A percentile compares a stretch with the other conserved stretches of the same genome.
phyloP scores from a whole-genome alignment of 2,888 invertebrate species.

The Ferrisia virgata region DNA sequence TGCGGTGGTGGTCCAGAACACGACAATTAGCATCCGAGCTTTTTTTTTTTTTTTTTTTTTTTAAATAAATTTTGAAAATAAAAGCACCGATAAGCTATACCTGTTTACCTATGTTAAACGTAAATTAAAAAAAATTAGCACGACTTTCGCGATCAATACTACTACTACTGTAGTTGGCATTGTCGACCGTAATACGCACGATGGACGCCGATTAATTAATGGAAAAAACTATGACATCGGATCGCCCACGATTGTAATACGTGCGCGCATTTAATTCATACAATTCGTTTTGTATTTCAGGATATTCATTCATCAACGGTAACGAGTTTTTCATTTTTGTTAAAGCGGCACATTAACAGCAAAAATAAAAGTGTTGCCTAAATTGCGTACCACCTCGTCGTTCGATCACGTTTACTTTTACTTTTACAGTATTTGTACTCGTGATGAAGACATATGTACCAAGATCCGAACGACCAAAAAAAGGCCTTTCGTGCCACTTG shows the following conservation, averaged over 20 bases:
- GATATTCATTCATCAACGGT: conserved; percentile 30
- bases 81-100: not conserved
- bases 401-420: no score
- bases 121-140: not conserved
- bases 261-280: not conserved
- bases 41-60: not conserved
- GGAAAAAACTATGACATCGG: conserved; percentile 10
- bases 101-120: not conserved
- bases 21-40: no score
- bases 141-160: not conserved
- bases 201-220: conserved; percentile 11
- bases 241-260: conserved; percentile 23
- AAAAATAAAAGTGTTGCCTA: not conserved
- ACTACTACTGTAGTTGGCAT: not conserved
- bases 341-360: not conserved
- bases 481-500: no score
- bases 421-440: no score
- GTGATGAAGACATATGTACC: no score
- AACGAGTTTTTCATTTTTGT: conserved; percentile 1
- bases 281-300: conserved; percentile 16
- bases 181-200: not conserved
- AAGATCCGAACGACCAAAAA: no score
- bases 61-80: not conserved
- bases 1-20: no score
- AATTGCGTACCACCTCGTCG: not conserved